Conservation (phyloP, 1,140 invertebrate species). For the Bombus difficillimus region DNA sequence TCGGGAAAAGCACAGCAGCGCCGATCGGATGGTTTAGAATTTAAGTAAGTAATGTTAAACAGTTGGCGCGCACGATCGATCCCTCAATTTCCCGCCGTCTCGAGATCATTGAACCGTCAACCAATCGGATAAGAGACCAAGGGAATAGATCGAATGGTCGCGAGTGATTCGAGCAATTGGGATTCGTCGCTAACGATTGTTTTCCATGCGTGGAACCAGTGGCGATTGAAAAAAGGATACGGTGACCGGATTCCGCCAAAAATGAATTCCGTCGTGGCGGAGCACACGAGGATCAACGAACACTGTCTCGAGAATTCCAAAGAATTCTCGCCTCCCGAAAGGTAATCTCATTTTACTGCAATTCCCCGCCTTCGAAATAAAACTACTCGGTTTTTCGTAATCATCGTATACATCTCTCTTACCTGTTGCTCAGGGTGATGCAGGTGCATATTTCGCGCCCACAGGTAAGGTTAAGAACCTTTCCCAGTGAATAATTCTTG, state of each 20-base stretch:
- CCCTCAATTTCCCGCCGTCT: constrained; percentile 26
- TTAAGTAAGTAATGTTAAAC: background rate
- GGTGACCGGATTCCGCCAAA: constrained; percentile 59
- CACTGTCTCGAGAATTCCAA: constrained; percentile 44
- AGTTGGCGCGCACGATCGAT: constrained; percentile 16
- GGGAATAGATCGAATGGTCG: constrained; percentile 17
- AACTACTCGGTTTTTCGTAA: background rate
- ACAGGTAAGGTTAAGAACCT: constrained; percentile 67
- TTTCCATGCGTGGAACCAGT: constrained; percentile 29
- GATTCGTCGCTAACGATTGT: constrained; percentile 46
- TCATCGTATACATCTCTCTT: constrained; percentile 2
- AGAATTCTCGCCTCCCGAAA: constrained; percentile 62
- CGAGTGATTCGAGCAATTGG: constrained; percentile 45
- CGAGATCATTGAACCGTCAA: background rate
- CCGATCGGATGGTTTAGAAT: background rate
- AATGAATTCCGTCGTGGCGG: constrained; percentile 65
- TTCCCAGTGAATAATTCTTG: background rate
- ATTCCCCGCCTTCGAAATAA: background rate
- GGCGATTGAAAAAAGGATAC: constrained; percentile 50
- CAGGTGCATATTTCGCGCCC: constrained; percentile 51
- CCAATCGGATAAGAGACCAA: constrained; percentile 34
- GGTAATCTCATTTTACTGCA: constrained; percentile 46
- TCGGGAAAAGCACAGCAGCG: background rate
- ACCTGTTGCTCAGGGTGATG: constrained; percentile 60
- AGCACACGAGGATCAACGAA: constrained; percentile 44